phyloP scores from a whole-genome alignment of 2,797 vertebrate species.

The Gambusia yucatana region DNA sequence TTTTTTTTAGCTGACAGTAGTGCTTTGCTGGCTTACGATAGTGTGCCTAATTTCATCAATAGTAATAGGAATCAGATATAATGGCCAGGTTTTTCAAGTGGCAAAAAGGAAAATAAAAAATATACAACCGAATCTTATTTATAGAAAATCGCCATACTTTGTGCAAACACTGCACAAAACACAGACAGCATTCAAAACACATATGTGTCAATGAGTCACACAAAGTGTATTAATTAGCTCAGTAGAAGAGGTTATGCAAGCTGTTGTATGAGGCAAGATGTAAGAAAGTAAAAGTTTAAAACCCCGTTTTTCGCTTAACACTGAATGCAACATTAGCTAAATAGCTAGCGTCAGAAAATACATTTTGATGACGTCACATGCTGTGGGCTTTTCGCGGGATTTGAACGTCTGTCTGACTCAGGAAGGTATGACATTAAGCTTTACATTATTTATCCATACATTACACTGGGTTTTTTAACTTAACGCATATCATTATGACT shows the following conservation, averaged over 20 bases:
- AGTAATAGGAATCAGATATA: background rate
- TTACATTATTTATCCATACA: background rate
- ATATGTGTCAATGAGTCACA: background rate
- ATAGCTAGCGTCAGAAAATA: background rate
- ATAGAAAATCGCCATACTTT: background rate
- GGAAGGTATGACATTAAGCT: background rate
- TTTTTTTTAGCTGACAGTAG: background rate
- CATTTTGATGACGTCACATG: constrained; percentile 10
- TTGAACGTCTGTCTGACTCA: background rate
- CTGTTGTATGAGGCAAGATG: background rate
- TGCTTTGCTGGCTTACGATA: background rate
- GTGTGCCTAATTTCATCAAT: background rate
- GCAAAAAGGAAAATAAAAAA: background rate
- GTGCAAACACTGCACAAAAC: background rate
- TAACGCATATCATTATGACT: background rate
- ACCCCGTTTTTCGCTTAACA: background rate
- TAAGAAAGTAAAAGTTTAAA: background rate
- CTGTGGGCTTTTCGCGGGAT: constrained; percentile 9
- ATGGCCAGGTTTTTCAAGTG: background rate
- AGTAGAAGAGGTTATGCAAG: background rate
- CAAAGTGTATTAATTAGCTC: background rate
- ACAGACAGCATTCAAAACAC: background rate
- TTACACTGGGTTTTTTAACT: background rate
- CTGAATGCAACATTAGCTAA: background rate
- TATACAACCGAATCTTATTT: background rate